phyloP scores from a whole-genome alignment of 2,888 invertebrate genomes.

The Polyommatus icarus region DNA sequence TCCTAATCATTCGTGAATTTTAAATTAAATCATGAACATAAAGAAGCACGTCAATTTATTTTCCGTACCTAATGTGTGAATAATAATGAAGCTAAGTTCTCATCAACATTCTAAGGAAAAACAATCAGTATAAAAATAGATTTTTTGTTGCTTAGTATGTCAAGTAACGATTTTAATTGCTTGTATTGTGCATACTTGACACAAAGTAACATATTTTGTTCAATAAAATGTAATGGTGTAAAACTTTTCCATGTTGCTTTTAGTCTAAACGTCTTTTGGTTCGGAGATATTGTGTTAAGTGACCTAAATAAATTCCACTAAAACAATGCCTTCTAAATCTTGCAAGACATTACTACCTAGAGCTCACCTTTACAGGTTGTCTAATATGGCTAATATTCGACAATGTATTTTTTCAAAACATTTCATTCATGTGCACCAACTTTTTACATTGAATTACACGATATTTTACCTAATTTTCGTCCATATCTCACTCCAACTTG shows the following conservation, averaged over 20 bases:
- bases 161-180: not conserved
- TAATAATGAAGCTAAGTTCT: not conserved
- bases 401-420: constrained; percentile 8
- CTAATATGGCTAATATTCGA: constrained; percentile 9
- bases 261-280: not conserved
- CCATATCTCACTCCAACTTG: constrained; percentile 75
- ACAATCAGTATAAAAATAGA: not conserved
- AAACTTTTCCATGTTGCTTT: not conserved
- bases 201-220: too few relatives aligned
- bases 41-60: not conserved
- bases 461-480: constrained; percentile 72
- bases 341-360: not conserved
- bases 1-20: not conserved
- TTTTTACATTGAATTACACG: constrained; percentile 7
- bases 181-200: not conserved
- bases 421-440: constrained; percentile 12
- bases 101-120: constrained; percentile 5
- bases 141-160: not conserved
- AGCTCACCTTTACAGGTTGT: constrained; percentile 26
- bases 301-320: constrained; percentile 7
- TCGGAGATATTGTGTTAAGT: not conserved
- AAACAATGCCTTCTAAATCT: constrained; percentile 13
- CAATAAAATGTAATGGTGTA: not conserved
- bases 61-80: not conserved
- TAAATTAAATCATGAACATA: not conserved